Evolutionary conservation across 1,140 invertebrate species (phyloP).

Genomic region (Copidosoma floridanum): DNA sequence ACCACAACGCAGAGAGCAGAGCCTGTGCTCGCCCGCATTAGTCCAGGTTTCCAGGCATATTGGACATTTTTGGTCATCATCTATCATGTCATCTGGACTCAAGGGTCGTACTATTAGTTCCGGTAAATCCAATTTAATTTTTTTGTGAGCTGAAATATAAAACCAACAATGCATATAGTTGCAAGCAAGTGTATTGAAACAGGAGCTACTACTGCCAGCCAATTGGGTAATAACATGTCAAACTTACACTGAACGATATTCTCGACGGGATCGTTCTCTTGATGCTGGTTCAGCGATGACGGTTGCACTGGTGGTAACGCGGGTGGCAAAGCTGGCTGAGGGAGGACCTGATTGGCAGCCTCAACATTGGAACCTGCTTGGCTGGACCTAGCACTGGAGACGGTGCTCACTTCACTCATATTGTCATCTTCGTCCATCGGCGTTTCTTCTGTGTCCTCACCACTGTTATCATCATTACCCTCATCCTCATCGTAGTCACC

Average conservation of each 20-base stretch:
- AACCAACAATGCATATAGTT: no score
- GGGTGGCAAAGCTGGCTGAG: no score
- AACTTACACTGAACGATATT: no score
- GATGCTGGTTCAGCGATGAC: no score
- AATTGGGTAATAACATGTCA: no score
- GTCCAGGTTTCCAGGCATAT: slow-evolving; percentile 88
- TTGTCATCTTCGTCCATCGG: neutral
- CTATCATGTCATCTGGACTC: slow-evolving; percentile 18
- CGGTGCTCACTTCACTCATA: slow-evolving; percentile 11
- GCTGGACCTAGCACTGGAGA: neutral
- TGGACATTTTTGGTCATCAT: slow-evolving; percentile 72
- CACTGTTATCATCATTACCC: neutral
- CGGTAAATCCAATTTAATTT: slow-evolving; percentile 1
- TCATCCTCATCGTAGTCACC: neutral
- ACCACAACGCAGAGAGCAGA: slow-evolving; percentile 83
- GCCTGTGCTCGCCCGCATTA: slow-evolving; percentile 78
- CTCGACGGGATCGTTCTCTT: no score
- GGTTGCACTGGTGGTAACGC: no score
- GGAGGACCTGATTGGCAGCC: slow-evolving; percentile 2
- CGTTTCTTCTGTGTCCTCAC: neutral
- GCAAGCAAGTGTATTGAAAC: no score
- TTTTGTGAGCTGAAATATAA: slow-evolving; percentile 17
- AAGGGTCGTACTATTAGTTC: neutral
- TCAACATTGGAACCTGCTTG: neutral
- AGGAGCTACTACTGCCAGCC: no score